Percentiles rank a stretch among this genome's conserved stretches.
These are phyloP conservation scores for Sinocyclocheilus maitianheensis DNA, from an alignment of 2,113 vertebrate genomes.

Conservation along the genomic window DNA sequence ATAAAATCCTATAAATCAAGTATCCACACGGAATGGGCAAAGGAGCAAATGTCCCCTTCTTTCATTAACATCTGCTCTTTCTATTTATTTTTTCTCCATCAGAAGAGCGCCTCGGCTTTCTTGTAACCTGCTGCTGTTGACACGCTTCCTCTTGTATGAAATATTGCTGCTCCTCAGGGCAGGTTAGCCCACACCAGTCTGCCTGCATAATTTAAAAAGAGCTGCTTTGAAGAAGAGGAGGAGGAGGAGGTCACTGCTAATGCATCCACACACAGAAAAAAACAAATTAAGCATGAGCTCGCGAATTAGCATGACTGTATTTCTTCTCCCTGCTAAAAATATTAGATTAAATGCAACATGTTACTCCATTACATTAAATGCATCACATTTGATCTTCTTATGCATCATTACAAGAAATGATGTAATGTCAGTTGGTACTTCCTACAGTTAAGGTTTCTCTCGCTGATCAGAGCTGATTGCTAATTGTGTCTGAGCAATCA, in stretches of 20 bases:
- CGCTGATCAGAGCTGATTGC: slow-evolving; percentile 48
- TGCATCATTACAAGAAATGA: slow-evolving; percentile 44
- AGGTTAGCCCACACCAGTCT: slow-evolving; percentile 48
- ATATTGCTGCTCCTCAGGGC: slow-evolving; percentile 58
- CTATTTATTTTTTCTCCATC: slow-evolving; percentile 50
- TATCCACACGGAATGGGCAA: not conserved
- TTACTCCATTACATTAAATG: slow-evolving; percentile 15
- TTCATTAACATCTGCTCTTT: slow-evolving; percentile 40
- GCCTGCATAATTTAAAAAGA: slow-evolving; percentile 58
- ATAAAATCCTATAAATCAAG: not conserved
- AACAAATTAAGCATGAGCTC: slow-evolving; percentile 19
- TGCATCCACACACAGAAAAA: slow-evolving; percentile 13
- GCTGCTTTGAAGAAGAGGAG: slow-evolving; percentile 48
- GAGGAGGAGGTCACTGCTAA: slow-evolving; percentile 30
- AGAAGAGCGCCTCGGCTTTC: slow-evolving; percentile 43
- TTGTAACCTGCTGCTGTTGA: slow-evolving; percentile 64
- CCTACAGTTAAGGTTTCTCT: slow-evolving; percentile 41
- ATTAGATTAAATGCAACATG: slow-evolving; percentile 11
- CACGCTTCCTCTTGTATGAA: slow-evolving; percentile 56
- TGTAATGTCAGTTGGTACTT: slow-evolving; percentile 48
- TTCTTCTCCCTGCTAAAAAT: not conserved
- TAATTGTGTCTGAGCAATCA: slow-evolving; percentile 36
- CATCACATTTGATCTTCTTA: slow-evolving; percentile 16
- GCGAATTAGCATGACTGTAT: slow-evolving; percentile 8
- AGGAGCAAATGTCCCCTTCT: slow-evolving; percentile 15